Evolutionary conservation across 64 coral and sea anemone species (phyloP).

Genomic region (Montipora cactus): DNA sequence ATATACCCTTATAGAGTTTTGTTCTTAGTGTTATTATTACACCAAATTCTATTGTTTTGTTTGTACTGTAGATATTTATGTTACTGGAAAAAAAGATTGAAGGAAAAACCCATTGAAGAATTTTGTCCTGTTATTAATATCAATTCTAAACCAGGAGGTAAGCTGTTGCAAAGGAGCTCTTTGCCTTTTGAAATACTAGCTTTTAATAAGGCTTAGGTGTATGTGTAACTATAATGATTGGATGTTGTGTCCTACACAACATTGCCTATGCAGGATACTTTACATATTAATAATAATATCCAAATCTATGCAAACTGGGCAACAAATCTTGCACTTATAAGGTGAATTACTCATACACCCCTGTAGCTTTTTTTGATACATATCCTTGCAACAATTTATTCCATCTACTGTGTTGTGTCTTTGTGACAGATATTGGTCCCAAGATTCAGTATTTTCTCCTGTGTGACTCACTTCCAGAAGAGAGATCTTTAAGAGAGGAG

Average conservation of each 20-base stretch:
- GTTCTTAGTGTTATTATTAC: too few relatives aligned
- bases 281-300: too few relatives aligned
- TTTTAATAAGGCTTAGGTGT: too few relatives aligned
- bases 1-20: too few relatives aligned
- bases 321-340: too few relatives aligned
- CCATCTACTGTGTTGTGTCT: neutral
- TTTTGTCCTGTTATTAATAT: conserved; percentile 95
- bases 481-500: conserved; percentile 77
- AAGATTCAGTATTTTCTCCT: conserved; percentile 93
- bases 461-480: conserved; percentile 95
- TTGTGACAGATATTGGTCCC: conserved; percentile 86
- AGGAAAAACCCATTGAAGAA: conserved; percentile 80
- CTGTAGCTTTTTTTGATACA: too few relatives aligned
- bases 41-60: neutral
- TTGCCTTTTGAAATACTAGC: too few relatives aligned
- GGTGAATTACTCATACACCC: too few relatives aligned
- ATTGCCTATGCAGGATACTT: too few relatives aligned
- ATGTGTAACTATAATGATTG: neutral
- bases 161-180: neutral
- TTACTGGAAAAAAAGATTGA: conserved; percentile 91
- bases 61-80: conserved; percentile 73
- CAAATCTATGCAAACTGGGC: too few relatives aligned
- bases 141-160: conserved; percentile 96
- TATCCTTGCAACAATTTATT: too few relatives aligned
- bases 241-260: neutral